Base-by-base conservation (phyloP, 2,797 vertebrate species). In the Micromesistius poutassou region DNA sequence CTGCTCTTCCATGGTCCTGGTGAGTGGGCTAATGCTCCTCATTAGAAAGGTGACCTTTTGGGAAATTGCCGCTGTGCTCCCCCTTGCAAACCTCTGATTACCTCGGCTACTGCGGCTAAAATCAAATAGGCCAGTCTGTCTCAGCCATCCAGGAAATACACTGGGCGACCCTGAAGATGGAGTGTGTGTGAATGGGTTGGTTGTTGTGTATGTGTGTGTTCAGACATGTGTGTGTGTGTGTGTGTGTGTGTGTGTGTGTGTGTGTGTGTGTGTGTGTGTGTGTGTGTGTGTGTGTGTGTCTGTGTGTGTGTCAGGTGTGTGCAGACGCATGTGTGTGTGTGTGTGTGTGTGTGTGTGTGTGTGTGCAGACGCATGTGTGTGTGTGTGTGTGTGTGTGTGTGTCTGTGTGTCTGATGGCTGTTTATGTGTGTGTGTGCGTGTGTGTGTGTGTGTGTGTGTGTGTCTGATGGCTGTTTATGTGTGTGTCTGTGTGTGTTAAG, bases 31-130 rank as follows among this genome's bases (percentile, higher is more conserved):
- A 86, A 91, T 90, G 83, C 86, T 88, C 84, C 84, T 91, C 91
- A 92, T 92, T 91, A 92, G 87, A 82, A 83, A 81, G 81, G 87
- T 90, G 86, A 93, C 91, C 91, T 92, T 91, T 93, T 84, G 46
- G 82, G 88, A 93, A 91, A 91, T 90, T 88, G 88, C 82, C 30
- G 16, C 68, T 72, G 78, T 80, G 82, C 87, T 78, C 85, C 87
- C 87, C 74, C 85, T 81, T 83, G 73, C 85, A 83, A 76, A 84
- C 83, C 35, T 76, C 88, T 87, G 88, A 93, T 92, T 88, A 88
- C 81, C 82, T 79, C 84, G 77, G 86, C 87, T 83, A 85, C 85
- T 84, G 85, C 80, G 86, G 81, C 85, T 81, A 78, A 82, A 90
- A 89, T 91, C 85, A 90, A 90, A 91, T 80, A 83, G 80, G 38